These are phyloP conservation scores for Mythimna lalbum DNA, from an alignment of 2,888 invertebrate genomes.

Conservation along the genomic window DNA sequence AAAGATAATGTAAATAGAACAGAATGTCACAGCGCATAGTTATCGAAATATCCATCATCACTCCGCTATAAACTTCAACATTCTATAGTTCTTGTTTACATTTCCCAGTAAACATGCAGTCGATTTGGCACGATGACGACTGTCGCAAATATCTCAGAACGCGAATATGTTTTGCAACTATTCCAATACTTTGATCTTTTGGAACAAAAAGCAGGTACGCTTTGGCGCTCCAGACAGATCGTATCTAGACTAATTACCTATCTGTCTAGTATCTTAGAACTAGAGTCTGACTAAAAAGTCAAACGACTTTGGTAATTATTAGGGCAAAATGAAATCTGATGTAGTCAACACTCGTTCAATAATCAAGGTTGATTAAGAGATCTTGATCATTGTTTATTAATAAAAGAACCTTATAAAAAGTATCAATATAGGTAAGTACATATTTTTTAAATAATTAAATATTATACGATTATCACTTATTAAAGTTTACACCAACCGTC, in stretches of 20 bases:
- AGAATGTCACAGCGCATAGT: not conserved
- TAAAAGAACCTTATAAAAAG: too few relatives aligned
- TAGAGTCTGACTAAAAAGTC: too few relatives aligned
- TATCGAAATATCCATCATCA: conserved; percentile 12
- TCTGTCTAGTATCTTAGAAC: not conserved
- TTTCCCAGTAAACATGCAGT: conserved; percentile 24
- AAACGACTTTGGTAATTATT: too few relatives aligned
- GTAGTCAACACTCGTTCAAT: too few relatives aligned
- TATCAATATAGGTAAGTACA: too few relatives aligned
- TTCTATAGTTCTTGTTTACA: conserved; percentile 39
- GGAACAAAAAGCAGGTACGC: conserved; percentile 13
- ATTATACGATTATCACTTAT: too few relatives aligned
- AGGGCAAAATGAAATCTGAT: too few relatives aligned
- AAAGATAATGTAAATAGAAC: conserved; percentile 19
- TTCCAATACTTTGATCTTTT: conserved; percentile 37
- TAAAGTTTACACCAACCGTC: too few relatives aligned
- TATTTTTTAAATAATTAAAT: too few relatives aligned
- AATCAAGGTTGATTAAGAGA: too few relatives aligned
- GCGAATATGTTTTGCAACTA: conserved; percentile 32
- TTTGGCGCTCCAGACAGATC: conserved; percentile 11
- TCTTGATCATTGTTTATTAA: too few relatives aligned
- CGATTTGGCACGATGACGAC: conserved; percentile 51
- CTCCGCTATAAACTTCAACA: conserved; percentile 17
- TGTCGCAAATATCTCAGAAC: conserved; percentile 32
- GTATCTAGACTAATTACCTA: not conserved